Evolutionary conservation across 1,140 invertebrate genomes (phyloP).

Genomic region (Leptopilina clavipes): DNA sequence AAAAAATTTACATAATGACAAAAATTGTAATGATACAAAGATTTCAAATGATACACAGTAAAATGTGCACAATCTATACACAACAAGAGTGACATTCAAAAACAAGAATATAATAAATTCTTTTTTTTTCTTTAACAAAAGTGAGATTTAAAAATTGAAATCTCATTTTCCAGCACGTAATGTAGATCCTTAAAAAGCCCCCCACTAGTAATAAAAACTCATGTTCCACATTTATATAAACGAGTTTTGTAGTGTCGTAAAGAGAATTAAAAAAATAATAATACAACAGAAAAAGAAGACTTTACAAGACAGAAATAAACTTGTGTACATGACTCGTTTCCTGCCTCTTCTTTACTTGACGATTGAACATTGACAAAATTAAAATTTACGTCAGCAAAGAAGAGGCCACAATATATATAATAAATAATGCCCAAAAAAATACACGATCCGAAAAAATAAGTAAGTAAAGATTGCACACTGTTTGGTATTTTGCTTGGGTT

Average conservation of each 20-base stretch:
- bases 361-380: conserved; percentile 40
- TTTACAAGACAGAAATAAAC: conserved; percentile 35
- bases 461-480: conserved; percentile 25
- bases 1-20: conserved; percentile 62
- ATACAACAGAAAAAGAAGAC: not conserved
- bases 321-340: conserved; percentile 42
- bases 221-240: conserved; percentile 10
- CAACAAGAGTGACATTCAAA: conserved; percentile 54
- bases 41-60: conserved; percentile 57
- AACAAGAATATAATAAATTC: conserved; percentile 33
- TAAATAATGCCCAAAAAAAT: conserved; percentile 62
- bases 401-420: conserved; percentile 12
- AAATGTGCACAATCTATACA: conserved; percentile 68
- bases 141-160: not conserved
- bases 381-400: conserved; percentile 31
- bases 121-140: conserved; percentile 18
- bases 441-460: conserved; percentile 39
- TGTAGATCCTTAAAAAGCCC: not conserved
- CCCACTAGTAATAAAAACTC: not conserved
- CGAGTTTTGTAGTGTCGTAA: not conserved
- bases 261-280: not conserved
- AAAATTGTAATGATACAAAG: conserved; percentile 58
- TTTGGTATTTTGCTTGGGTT: conserved; percentile 15
- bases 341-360: conserved; percentile 29
- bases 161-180: conserved; percentile 20